Percentiles rank a stretch among this genome's conserved stretches.
Conservation (phyloP, 2,113 vertebrate species). For the Jacana jacana region DNA sequence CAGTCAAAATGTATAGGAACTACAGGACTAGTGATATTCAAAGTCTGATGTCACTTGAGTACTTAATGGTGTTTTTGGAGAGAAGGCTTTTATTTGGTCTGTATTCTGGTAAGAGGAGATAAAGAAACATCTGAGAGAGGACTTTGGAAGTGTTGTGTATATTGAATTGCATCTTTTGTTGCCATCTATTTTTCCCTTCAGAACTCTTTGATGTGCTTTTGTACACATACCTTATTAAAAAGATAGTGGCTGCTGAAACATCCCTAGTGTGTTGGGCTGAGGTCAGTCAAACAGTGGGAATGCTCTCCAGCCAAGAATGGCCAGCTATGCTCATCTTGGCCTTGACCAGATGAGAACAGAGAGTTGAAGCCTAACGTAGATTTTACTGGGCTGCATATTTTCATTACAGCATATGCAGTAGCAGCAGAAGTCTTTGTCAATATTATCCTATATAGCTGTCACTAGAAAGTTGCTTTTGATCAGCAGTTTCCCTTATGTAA, state of each 20-base stretch:
- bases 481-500: not conserved
- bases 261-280: not conserved
- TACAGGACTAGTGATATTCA: not conserved
- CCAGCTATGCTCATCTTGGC: not conserved
- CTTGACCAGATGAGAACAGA: not conserved
- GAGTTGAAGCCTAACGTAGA: not conserved
- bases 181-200: not conserved
- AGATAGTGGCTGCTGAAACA: not conserved
- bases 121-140: not conserved
- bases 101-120: not conserved
- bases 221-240: not conserved
- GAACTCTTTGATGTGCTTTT: not conserved
- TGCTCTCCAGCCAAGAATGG: not conserved
- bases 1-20: not conserved
- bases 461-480: not conserved
- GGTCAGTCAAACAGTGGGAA: not conserved
- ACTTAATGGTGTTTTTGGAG: not conserved
- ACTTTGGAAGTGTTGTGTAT: not conserved
- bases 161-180: not conserved
- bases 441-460: not conserved
- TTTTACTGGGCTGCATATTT: not conserved
- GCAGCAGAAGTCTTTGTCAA: not conserved
- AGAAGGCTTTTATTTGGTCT: not conserved
- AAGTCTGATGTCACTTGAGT: not conserved
- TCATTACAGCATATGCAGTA: not conserved